These are phyloP conservation scores for Acanthoscelides obtectus DNA, from an alignment of 2,888 invertebrate species.

Conservation along the genomic window DNA sequence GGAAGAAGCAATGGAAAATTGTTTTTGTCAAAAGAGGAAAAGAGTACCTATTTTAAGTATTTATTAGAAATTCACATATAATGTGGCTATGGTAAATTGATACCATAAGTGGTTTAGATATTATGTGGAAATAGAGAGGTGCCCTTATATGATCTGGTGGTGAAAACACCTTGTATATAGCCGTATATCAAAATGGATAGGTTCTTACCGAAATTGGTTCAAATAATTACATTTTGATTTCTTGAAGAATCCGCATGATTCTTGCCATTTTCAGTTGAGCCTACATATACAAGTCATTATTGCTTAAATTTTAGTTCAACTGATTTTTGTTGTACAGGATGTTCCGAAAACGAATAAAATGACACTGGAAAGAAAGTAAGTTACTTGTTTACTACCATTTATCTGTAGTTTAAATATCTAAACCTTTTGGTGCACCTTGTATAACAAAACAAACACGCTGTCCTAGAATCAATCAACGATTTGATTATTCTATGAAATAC, in stretches of 20 bases:
- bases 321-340: neutral
- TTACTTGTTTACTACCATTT: too few species aligned
- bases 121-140: neutral
- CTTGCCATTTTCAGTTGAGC: neutral
- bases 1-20: neutral
- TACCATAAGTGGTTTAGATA: neutral
- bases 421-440: neutral
- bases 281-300: neutral
- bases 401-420: too few species aligned
- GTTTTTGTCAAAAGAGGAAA: neutral
- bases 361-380: too few species aligned
- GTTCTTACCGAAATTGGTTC: neutral
- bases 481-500: neutral
- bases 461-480: neutral
- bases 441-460: neutral
- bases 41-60: neutral
- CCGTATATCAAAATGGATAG: neutral
- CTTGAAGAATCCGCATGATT: neutral
- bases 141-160: neutral
- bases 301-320: neutral
- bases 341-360: neutral
- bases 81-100: neutral
- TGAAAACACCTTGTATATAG: neutral
- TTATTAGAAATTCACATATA: neutral
- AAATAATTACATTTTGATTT: neutral